A percentile compares a stretch with the other conserved stretches of the same genome.
Evolutionary conservation across 2,797 vertebrate genomes (phyloP).

Genomic region (Peromyscus eremicus): DNA sequence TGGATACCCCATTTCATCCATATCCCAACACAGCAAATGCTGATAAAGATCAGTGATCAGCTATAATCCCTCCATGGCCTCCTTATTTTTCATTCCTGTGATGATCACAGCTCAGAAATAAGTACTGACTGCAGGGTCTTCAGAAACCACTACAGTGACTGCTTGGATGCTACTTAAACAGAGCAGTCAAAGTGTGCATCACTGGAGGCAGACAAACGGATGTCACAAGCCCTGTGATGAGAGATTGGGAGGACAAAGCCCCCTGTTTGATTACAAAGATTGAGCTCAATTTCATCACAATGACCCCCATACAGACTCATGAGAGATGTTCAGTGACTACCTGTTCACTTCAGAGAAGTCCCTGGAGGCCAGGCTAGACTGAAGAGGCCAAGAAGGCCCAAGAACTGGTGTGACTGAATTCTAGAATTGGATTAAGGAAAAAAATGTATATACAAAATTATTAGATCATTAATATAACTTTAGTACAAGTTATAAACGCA

Average conservation of each 20-base stretch:
- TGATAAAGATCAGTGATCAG: background rate
- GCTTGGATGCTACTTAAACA: background rate
- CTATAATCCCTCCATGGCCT: background rate
- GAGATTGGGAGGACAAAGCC: fast-evolving
- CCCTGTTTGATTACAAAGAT: background rate
- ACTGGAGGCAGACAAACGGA: background rate
- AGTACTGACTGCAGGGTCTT: background rate
- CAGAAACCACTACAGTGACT: background rate
- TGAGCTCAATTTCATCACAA: background rate
- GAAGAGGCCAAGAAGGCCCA: background rate
- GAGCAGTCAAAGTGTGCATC: background rate
- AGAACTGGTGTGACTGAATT: background rate
- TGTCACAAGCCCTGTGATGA: background rate
- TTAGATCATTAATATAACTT: background rate
- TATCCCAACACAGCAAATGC: background rate
- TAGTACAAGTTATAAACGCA: background rate
- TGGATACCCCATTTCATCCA: background rate
- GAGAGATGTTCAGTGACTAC: background rate
- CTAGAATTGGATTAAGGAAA: background rate
- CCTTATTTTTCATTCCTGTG: no score
- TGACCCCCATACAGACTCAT: background rate
- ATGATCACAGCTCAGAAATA: background rate
- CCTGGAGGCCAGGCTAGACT: background rate
- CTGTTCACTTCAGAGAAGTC: background rate
- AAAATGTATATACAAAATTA: background rate